phyloP scores from a whole-genome alignment of 37 sponge, comb jelly and placozoan species.

The Hormiphora californensis region DNA sequence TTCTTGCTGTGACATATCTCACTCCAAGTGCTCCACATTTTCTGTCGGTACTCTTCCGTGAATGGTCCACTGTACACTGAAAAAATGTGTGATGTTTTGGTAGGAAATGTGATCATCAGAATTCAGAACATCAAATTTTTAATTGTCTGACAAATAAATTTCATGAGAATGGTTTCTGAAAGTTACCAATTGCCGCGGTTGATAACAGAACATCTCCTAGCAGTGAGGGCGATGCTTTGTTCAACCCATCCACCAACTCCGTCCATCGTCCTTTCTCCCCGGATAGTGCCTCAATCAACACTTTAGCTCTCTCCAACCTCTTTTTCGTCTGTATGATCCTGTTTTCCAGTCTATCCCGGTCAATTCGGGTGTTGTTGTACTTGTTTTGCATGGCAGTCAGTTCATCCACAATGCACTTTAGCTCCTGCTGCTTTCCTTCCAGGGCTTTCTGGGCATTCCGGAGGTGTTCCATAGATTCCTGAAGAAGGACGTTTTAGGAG shows the following conservation, averaged over 20 bases:
- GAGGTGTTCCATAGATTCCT: conserved; percentile 53
- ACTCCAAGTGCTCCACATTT: conserved; percentile 60
- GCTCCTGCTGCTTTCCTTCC: conserved; percentile 1
- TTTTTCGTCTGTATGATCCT: conserved; percentile 53
- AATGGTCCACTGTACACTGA: conserved; percentile 65
- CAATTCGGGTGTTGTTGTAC: conserved; percentile 51
- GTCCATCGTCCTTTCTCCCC: conserved; percentile 61
- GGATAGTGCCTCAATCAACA: conserved; percentile 54
- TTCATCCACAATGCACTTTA: conserved; percentile 38
- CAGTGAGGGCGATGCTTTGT: conserved; percentile 50
- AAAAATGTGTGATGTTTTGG: background rate
- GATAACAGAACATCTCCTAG: conserved; percentile 62
- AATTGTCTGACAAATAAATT: background rate
- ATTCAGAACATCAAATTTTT: background rate
- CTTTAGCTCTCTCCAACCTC: conserved; percentile 56
- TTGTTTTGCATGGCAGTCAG: conserved; percentile 28
- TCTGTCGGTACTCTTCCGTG: conserved; percentile 52
- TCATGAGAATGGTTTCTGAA: background rate
- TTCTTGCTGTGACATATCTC: conserved; percentile 58
- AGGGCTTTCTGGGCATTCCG: background rate
- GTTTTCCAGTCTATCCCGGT: conserved; percentile 50
- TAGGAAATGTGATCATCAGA: background rate
- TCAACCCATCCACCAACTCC: conserved; percentile 53
- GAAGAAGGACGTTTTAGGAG: background rate
- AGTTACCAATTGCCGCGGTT: conserved; percentile 56